These are phyloP conservation scores for Macaria notata DNA, from an alignment of 2,888 invertebrate genomes.

Conservation along the genomic window DNA sequence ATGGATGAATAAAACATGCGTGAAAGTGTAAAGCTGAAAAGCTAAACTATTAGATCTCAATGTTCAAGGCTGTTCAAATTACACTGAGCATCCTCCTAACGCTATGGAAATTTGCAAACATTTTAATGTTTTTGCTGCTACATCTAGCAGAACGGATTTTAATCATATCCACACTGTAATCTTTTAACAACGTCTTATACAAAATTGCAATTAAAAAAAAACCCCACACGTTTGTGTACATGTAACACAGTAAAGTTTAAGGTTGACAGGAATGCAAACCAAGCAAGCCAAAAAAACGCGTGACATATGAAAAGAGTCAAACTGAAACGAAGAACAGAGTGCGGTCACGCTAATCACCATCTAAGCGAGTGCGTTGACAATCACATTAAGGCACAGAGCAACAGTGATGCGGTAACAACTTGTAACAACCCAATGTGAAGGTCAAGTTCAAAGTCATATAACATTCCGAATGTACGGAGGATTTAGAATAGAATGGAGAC, in stretches of 20 bases:
- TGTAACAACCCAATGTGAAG: slow-evolving; percentile 27
- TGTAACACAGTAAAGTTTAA: too few relatives aligned
- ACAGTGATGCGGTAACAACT: slow-evolving; percentile 31
- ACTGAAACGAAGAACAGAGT: slow-evolving; percentile 8
- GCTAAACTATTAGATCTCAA: background rate
- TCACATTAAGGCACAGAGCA: slow-evolving; percentile 19
- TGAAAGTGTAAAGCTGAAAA: background rate
- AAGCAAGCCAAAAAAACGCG: slow-evolving; percentile 2
- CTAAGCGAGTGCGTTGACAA: slow-evolving; percentile 21
- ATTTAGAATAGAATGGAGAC: slow-evolving; percentile 6
- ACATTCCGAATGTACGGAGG: slow-evolving; percentile 9
- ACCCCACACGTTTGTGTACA: too few relatives aligned
- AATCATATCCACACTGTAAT: too few relatives aligned
- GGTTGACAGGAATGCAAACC: too few relatives aligned
- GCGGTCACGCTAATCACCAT: slow-evolving; percentile 26
- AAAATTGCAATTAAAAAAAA: too few relatives aligned
- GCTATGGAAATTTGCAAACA: too few relatives aligned
- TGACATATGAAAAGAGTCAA: slow-evolving; percentile 5
- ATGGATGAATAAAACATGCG: background rate
- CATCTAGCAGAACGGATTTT: too few relatives aligned
- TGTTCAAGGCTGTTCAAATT: too few relatives aligned
- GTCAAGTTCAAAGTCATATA: slow-evolving; percentile 33
- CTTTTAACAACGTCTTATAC: too few relatives aligned
- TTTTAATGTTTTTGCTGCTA: too few relatives aligned
- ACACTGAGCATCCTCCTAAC: too few relatives aligned